Evolutionary conservation across 2,113 vertebrate genomes (phyloP).

Genomic region (Gavialis gangeticus): DNA sequence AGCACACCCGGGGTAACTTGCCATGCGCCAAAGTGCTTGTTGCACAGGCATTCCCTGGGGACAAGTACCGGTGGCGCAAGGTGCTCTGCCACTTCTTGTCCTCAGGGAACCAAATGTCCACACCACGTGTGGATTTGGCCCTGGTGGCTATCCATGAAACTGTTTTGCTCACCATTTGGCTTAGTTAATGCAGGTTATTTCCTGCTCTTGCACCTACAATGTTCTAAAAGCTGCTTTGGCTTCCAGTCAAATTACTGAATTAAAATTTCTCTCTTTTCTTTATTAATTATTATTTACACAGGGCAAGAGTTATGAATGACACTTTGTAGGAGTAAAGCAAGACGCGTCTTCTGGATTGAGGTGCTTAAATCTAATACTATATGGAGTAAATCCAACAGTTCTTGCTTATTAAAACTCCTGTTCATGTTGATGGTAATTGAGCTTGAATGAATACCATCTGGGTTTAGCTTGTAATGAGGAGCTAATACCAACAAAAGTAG

Average conservation of each 20-base stretch:
- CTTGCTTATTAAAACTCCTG: background rate
- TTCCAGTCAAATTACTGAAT: background rate
- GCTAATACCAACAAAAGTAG: background rate
- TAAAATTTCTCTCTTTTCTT: background rate
- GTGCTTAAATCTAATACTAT: background rate
- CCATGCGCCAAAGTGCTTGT: no score
- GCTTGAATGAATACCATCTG: background rate
- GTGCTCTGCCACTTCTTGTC: no score
- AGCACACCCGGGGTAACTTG: no score
- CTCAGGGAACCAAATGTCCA: no score
- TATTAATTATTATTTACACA: background rate
- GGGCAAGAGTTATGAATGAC: background rate
- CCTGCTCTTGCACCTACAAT: background rate
- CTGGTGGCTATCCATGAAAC: background rate
- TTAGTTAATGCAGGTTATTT: background rate
- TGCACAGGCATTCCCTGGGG: no score
- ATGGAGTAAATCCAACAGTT: background rate
- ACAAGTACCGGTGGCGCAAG: no score
- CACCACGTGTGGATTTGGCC: no score
- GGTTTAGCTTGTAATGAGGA: background rate
- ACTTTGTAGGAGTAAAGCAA: background rate
- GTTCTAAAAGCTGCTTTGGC: background rate
- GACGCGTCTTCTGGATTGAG: background rate
- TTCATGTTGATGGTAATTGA: background rate
- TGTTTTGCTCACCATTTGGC: background rate